A percentile compares a stretch with the other conserved stretches of the same genome.
These are phyloP conservation scores for Nomada ferruginata DNA, from an alignment of 2,888 invertebrate species.

Conservation along the genomic window DNA sequence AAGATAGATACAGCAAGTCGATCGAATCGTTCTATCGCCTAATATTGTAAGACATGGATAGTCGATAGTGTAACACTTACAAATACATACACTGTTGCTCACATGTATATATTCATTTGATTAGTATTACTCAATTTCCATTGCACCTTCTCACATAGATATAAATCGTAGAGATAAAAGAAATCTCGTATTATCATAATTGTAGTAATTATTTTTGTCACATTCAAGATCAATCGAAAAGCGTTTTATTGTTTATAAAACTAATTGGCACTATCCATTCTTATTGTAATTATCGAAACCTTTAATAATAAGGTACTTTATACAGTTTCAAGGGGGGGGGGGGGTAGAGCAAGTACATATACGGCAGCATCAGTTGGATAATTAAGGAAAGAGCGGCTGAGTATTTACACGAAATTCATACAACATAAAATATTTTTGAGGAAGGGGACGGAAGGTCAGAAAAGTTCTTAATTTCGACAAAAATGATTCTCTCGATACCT, in stretches of 20 bases:
- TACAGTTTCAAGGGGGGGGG: background rate
- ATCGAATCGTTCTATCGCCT: conserved; percentile 1
- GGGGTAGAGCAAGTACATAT: background rate
- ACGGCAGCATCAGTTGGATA: background rate
- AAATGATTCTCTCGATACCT: background rate
- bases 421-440: too few relatives aligned
- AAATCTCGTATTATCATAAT: background rate
- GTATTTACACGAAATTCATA: conserved; percentile 33
- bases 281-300: conserved; percentile 15
- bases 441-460: background rate
- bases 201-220: background rate
- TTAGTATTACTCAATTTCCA: conserved; percentile 7
- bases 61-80: background rate
- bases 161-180: conserved; percentile 12
- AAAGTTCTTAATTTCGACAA: background rate
- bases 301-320: background rate
- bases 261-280: conserved; percentile 45
- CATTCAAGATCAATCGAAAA: conserved; percentile 19
- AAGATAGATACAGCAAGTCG: background rate
- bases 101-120: conserved; percentile 8
- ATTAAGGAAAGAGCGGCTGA: background rate
- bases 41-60: conserved; percentile 7
- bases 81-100: conserved; percentile 2
- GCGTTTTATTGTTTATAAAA: conserved; percentile 14
- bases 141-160: background rate